phyloP scores from a whole-genome alignment of 2,888 invertebrate genomes.

The Stegophylla sp. region DNA sequence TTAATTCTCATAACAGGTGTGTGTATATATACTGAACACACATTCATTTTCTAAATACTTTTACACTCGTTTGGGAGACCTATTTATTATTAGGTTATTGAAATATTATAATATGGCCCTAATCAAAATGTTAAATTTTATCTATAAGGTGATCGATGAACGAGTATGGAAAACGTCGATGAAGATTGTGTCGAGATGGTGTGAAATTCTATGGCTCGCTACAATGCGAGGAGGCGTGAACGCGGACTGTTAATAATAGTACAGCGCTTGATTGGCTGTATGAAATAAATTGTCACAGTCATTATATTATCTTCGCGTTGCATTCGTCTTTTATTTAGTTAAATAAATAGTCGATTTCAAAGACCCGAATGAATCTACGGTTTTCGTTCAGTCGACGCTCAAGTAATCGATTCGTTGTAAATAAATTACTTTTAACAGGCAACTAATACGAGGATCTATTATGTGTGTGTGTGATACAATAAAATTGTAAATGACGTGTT shows the following conservation, averaged over 20 bases:
- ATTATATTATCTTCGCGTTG: not conserved
- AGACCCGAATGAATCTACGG: slow-evolving; percentile 9
- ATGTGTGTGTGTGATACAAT: too few relatives aligned
- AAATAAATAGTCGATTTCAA: slow-evolving; percentile 13
- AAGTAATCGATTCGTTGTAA: not conserved
- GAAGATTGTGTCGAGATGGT: not conserved
- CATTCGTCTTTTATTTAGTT: not conserved
- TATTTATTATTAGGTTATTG: too few relatives aligned
- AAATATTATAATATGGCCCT: too few relatives aligned
- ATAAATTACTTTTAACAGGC: not conserved
- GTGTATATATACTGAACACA: too few relatives aligned
- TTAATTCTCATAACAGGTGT: too few relatives aligned
- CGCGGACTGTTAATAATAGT: not conserved
- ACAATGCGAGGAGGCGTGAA: not conserved
- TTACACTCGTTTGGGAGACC: not conserved
- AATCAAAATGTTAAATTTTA: too few relatives aligned
- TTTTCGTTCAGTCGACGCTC: not conserved
- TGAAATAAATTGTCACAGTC: not conserved
- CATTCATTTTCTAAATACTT: not conserved
- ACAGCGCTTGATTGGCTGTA: not conserved
- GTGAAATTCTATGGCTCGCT: not conserved
- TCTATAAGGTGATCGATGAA: too few relatives aligned
- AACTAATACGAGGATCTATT: not conserved
- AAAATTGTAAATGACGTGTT: not conserved
- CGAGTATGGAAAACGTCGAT: too few relatives aligned